Base-by-base conservation (phyloP, 2,797 vertebrate species). In the Malurus splendens region DNA sequence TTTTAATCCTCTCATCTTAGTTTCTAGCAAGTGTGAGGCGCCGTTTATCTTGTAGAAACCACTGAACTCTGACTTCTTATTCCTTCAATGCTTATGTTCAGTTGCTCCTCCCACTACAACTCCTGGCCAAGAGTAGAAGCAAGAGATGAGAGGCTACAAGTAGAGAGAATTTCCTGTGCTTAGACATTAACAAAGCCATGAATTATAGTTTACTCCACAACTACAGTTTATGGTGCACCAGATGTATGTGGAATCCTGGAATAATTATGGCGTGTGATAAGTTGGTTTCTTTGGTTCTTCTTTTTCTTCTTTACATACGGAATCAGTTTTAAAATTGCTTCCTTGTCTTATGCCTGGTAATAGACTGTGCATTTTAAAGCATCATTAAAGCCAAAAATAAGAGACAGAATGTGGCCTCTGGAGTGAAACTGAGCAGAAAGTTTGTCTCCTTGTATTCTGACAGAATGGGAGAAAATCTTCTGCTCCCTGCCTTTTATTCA, bases 1-100 rank as follows among this genome's bases (percentile, higher is more conserved):
- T 65, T 91, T 76, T 24, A 18, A 74, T 84, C 30, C 27, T 90
- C 79, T 93, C 54, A 82, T 92, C 44, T 87, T 62, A 65, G 44
- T 84, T 80, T 92, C 52, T 67, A 74, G 33, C 18, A 65, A 83
- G 60, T 56, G 54, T 39, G 52, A 64, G 82, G 39, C 41, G 32
- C 44, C 2, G 32, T 59, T 80, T 81, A 64, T 51, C 68, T 86
- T 82, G 48, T 52, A 88, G 50, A 47, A 73, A 42, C 73, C 48
- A 39, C 51, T 84, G 67, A 91, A 79, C 73, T 93, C 81, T 84
- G 62, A 80, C 67, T 83, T 92, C 39, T 36, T 81, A 41, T 36
- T 88, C 59, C 41, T 95, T 90, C 83, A 45, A 55, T 80, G 28
- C 47, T 77, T n/a, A 2, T 42, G 24, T 60, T 83, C 14, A 4